Evolutionary conservation across 1,140 invertebrate species (phyloP).

Genomic region (Nomia melanderi): DNA sequence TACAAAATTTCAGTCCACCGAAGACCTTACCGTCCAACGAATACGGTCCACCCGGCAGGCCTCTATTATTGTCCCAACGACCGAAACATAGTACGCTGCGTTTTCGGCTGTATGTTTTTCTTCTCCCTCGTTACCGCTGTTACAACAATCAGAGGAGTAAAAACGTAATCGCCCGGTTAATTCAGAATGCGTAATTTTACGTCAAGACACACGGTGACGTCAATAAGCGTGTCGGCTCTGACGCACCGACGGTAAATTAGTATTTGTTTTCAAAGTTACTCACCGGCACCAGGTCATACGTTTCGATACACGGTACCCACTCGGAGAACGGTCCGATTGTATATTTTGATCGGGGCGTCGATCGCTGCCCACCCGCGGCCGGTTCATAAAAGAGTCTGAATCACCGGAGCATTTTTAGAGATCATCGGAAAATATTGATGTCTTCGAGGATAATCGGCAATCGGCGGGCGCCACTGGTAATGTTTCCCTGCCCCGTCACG

Average conservation of each 20-base stretch:
- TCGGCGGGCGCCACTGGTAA: constrained; percentile 4
- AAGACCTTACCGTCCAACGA: neutral
- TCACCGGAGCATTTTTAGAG: constrained; percentile 47
- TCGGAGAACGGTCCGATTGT: constrained; percentile 4
- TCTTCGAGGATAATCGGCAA: neutral
- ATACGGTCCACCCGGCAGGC: neutral
- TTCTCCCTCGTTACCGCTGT: neutral
- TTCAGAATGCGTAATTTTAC: constrained; percentile 25
- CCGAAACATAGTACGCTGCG: neutral
- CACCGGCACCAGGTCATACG: constrained; percentile 8
- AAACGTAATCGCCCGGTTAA: neutral
- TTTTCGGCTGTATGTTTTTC: neutral
- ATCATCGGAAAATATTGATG: constrained; percentile 21
- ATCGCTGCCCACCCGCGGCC: constrained; percentile 7
- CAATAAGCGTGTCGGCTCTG: constrained; percentile 26
- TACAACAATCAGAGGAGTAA: neutral
- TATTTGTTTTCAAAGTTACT: constrained; percentile 54
- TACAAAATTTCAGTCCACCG: neutral
- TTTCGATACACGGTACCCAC: neutral
- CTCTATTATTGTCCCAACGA: neutral
- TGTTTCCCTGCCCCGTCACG: neutral
- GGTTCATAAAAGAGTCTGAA: constrained; percentile 32
- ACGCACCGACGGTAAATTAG: constrained; percentile 39
- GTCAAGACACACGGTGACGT: constrained; percentile 37
- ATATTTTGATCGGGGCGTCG: constrained; percentile 47